These are phyloP conservation scores for Allolobophora icterica DNA, from an alignment of 2,888 invertebrate species.

Conservation along the genomic window DNA sequence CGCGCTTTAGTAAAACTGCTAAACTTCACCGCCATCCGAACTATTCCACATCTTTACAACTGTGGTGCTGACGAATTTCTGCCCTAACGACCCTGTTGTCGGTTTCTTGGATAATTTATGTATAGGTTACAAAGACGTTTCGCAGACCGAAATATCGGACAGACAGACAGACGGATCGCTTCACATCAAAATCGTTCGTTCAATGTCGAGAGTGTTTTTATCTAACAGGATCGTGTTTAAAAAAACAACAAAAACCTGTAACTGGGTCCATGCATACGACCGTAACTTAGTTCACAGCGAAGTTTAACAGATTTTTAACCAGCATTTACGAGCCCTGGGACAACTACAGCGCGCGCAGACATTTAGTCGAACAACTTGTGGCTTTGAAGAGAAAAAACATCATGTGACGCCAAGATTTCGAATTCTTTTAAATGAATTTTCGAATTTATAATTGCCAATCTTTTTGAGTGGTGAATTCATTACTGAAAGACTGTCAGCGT, in stretches of 20 bases:
- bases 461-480: too few relatives aligned
- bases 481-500: too few relatives aligned
- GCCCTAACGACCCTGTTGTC: background rate
- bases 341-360: background rate
- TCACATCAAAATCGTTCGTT: background rate
- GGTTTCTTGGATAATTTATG: background rate
- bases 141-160: background rate
- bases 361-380: background rate
- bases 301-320: background rate
- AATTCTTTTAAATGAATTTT: too few relatives aligned
- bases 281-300: background rate
- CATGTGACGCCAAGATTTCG: background rate
- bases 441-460: too few relatives aligned
- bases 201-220: background rate
- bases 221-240: conserved; percentile 13
- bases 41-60: too few relatives aligned
- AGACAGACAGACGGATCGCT: background rate
- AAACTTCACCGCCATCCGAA: too few relatives aligned
- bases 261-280: background rate
- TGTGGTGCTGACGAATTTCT: background rate
- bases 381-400: background rate
- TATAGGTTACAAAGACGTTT: background rate
- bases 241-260: background rate
- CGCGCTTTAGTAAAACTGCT: too few relatives aligned
- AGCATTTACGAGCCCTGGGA: background rate